phyloP scores from a whole-genome alignment of 1,140 invertebrate species.

The Drosophila azteca region DNA sequence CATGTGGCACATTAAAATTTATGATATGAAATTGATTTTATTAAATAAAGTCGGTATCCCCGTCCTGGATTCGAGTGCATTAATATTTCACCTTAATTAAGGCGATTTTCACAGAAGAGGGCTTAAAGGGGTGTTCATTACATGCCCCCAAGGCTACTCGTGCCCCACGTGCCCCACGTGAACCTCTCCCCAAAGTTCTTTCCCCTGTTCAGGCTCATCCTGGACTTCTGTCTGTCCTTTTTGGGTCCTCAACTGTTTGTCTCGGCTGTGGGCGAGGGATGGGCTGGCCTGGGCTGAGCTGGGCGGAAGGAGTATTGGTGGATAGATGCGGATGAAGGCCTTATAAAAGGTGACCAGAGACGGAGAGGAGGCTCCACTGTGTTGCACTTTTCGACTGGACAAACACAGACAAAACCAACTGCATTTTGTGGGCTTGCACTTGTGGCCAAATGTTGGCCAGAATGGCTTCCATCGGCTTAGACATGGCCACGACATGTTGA shows the following conservation, averaged over 20 bases:
- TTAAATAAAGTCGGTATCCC: slow-evolving; percentile 64
- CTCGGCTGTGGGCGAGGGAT: too few relatives aligned
- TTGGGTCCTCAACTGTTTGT: too few relatives aligned
- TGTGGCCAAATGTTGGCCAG: slow-evolving; percentile 78
- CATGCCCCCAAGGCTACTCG: not conserved
- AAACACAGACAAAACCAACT: slow-evolving; percentile 39
- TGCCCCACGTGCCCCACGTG: too few relatives aligned
- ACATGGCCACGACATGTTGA: slow-evolving; percentile 77
- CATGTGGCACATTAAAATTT: slow-evolving; percentile 55
- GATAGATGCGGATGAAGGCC: too few relatives aligned
- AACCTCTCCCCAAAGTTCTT: too few relatives aligned
- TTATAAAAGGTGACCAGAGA: too few relatives aligned
- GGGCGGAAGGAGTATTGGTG: too few relatives aligned
- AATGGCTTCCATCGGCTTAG: slow-evolving; percentile 65
- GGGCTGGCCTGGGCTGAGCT: too few relatives aligned
- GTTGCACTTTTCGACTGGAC: slow-evolving; percentile 67
- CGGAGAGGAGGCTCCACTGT: slow-evolving; percentile 10
- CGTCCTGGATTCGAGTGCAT: slow-evolving; percentile 47
- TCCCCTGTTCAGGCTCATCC: too few relatives aligned
- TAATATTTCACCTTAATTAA: slow-evolving; percentile 66
- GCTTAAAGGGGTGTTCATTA: not conserved
- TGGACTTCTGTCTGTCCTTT: too few relatives aligned
- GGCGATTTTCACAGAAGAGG: not conserved
- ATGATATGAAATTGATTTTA: slow-evolving; percentile 77
- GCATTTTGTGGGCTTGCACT: slow-evolving; percentile 78